Conservation (phyloP, 2,888 invertebrate genomes). For the Zygaena filipendulae region DNA sequence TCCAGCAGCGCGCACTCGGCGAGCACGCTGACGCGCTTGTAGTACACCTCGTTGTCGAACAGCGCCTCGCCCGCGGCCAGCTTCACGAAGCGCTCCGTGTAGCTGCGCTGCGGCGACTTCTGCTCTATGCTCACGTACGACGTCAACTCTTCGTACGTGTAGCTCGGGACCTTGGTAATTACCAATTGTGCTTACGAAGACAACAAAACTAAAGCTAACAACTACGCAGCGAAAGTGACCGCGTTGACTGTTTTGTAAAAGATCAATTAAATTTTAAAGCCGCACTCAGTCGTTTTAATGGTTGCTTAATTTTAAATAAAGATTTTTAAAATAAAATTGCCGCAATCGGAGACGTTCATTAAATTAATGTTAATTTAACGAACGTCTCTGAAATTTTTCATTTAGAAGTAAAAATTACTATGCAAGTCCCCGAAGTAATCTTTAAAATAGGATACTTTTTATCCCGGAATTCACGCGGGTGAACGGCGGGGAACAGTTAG, state of each 20-base stretch:
- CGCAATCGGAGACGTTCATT: too few species aligned
- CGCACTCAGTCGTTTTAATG: too few species aligned
- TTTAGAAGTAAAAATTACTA: not conserved
- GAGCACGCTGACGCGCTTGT: conserved; percentile 61
- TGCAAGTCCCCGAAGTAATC: not conserved
- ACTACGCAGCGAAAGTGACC: too few species aligned
- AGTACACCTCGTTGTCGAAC: conserved; percentile 53
- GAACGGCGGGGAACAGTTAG: too few species aligned
- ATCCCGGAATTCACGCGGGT: too few species aligned
- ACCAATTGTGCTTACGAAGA: not conserved
- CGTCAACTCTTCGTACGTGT: conserved; percentile 37
- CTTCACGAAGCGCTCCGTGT: conserved; percentile 37
- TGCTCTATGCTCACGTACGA: conserved; percentile 31
- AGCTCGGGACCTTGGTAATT: conserved; percentile 35
- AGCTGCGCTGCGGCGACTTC: conserved; percentile 27
- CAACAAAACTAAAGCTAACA: too few species aligned
- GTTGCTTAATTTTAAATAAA: too few species aligned
- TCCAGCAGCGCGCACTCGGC: conserved; percentile 73
- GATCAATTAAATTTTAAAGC: too few species aligned
- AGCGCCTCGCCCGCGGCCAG: conserved; percentile 21
- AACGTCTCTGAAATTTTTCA: not conserved
- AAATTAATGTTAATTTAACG: too few species aligned
- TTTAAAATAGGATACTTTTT: too few species aligned
- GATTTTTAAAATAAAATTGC: too few species aligned
- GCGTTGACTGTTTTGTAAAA: too few species aligned